Percentiles rank a stretch among this genome's conserved stretches.
phyloP scores from a whole-genome alignment of 2,797 vertebrate genomes.

The Ctenopoma multispine region DNA sequence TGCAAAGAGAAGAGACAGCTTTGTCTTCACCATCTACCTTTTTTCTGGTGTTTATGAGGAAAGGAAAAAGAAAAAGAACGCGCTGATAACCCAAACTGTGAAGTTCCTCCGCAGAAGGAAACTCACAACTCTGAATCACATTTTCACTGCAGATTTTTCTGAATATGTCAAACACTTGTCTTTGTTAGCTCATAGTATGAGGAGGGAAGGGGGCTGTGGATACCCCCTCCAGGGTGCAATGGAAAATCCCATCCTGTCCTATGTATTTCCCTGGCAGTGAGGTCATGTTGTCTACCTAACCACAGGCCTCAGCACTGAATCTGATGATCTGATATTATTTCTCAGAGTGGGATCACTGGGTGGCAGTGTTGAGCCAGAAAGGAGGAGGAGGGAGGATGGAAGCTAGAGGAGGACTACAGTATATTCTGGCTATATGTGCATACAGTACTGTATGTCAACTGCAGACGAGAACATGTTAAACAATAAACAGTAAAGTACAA shows the following conservation, averaged over 20 bases:
- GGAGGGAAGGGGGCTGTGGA: slow-evolving; percentile 31
- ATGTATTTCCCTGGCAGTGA: slow-evolving; percentile 76
- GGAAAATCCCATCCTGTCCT: slow-evolving; percentile 78
- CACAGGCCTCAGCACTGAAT: slow-evolving; percentile 51
- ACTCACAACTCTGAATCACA: slow-evolving; percentile 13
- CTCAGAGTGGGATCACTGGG: slow-evolving; percentile 72
- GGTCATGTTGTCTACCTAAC: slow-evolving; percentile 76
- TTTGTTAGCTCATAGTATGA: slow-evolving; percentile 58
- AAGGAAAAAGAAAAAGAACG: not conserved
- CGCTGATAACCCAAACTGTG: slow-evolving; percentile 4
- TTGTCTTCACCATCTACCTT: not conserved
- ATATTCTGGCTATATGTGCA: slow-evolving; percentile 6
- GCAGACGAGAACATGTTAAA: slow-evolving; percentile 23
- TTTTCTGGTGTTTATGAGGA: slow-evolving; percentile 7
- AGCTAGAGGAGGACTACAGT: slow-evolving; percentile 2
- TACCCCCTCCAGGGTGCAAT: slow-evolving; percentile 63
- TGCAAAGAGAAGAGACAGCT: not conserved
- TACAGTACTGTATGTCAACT: slow-evolving; percentile 24
- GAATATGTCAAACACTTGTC: slow-evolving; percentile 42
- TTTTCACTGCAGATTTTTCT: slow-evolving; percentile 24
- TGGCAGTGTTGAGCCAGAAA: slow-evolving; percentile 85
- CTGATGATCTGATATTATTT: slow-evolving; percentile 26
- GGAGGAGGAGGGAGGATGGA: slow-evolving; percentile 15
- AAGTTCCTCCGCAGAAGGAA: not conserved
- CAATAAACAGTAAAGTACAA: not conserved